Evolutionary conservation across 2,113 vertebrate genomes (phyloP).

Genomic region (Montifringilla adamsi): DNA sequence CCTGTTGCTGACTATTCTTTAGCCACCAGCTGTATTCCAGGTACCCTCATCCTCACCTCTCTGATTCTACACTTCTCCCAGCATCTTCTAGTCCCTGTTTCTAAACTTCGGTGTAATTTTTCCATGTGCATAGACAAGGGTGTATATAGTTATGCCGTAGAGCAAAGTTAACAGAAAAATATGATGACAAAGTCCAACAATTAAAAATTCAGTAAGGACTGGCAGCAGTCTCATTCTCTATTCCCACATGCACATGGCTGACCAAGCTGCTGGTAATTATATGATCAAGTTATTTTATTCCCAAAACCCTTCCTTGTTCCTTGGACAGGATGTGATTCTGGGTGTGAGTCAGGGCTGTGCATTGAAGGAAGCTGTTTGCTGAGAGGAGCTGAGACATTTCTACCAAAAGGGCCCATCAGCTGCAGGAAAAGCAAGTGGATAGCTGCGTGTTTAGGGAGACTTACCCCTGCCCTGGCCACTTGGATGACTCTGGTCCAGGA

Average conservation of each 20-base stretch:
- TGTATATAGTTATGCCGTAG: neutral
- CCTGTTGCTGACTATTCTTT: neutral
- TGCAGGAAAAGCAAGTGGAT: neutral
- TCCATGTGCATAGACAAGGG: neutral
- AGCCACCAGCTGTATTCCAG: neutral
- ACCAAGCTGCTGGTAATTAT: constrained; percentile 5
- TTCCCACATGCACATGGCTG: neutral
- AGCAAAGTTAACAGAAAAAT: neutral
- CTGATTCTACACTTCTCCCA: neutral
- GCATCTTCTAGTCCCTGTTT: neutral
- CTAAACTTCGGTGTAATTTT: neutral
- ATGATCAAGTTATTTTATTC: neutral
- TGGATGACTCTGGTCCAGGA: neutral
- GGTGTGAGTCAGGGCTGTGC: neutral
- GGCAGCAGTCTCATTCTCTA: neutral
- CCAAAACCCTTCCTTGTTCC: neutral
- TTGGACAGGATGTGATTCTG: neutral
- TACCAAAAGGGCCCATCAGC: neutral
- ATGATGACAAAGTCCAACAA: neutral
- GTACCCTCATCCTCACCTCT: neutral
- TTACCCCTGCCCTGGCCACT: neutral
- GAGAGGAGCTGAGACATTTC: neutral
- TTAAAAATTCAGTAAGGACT: neutral
- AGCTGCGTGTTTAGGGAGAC: neutral
- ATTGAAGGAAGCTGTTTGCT: neutral